These are phyloP conservation scores for Amphipoea lucens DNA, from an alignment of 2,888 invertebrate genomes.

Conservation along the genomic window DNA sequence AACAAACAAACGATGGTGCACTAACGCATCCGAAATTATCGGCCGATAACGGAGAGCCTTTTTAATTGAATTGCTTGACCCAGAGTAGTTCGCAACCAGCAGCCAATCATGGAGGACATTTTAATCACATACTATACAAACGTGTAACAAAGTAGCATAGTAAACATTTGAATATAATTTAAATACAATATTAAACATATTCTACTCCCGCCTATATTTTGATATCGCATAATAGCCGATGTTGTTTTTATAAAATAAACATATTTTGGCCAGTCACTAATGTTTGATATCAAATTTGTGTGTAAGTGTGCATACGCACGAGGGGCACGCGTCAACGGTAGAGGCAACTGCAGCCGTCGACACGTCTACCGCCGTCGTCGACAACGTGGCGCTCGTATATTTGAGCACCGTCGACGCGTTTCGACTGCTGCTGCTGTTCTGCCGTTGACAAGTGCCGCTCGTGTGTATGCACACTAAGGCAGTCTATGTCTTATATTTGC, in stretches of 20 bases:
- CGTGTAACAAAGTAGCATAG: slow-evolving; percentile 56
- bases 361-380: too few relatives aligned
- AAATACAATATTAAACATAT: slow-evolving; percentile 52
- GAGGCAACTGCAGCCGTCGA: not conserved
- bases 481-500: slow-evolving; percentile 32
- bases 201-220: slow-evolving; percentile 67
- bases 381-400: not conserved
- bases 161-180: slow-evolving; percentile 29
- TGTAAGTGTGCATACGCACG: slow-evolving; percentile 18
- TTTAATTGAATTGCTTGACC: not conserved
- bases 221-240: slow-evolving; percentile 54
- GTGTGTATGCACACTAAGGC: not conserved
- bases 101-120: slow-evolving; percentile 1
- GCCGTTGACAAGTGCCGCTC: not conserved
- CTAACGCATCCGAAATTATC: not conserved
- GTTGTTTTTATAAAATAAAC: slow-evolving; percentile 54
- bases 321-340: too few relatives aligned
- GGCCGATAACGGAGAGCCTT: not conserved
- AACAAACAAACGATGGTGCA: not conserved
- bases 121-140: slow-evolving; percentile 35
- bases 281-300: slow-evolving; percentile 49
- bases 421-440: not conserved
- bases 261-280: slow-evolving; percentile 38
- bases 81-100: not conserved
- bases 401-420: not conserved